Conservation (phyloP, 2,888 invertebrate genomes). For the Cataglyphis cursor region DNA sequence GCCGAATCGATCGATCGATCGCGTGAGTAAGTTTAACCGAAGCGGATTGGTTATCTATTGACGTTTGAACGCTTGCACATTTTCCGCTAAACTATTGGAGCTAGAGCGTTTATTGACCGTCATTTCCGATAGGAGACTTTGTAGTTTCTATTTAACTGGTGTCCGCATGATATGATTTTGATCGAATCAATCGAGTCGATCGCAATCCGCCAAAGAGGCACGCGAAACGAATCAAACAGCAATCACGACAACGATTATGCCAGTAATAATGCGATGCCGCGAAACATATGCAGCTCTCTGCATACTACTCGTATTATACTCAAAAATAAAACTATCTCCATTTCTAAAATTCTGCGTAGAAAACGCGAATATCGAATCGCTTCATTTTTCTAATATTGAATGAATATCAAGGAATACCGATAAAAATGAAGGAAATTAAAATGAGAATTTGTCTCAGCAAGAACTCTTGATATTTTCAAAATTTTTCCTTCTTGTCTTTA, state of each 20-base stretch:
- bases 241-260: slow-evolving; percentile 6
- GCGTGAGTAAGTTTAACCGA: slow-evolving; percentile 18
- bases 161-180: slow-evolving; percentile 59
- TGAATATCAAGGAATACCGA: neutral
- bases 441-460: neutral
- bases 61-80: slow-evolving; percentile 60
- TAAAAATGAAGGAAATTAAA: neutral
- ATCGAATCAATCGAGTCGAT: slow-evolving; percentile 38
- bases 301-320: neutral
- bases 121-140: slow-evolving; percentile 56
- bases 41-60: slow-evolving; percentile 56
- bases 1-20: slow-evolving; percentile 34
- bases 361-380: neutral
- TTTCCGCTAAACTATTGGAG: slow-evolving; percentile 57
- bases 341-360: neutral
- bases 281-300: neutral
- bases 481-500: neutral
- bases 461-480: neutral
- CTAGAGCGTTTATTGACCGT: slow-evolving; percentile 57
- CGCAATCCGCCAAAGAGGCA: neutral
- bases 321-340: neutral
- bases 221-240: slow-evolving; percentile 12
- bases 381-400: neutral
- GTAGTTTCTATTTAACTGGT: slow-evolving; percentile 59
- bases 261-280: neutral